Evolutionary conservation across 2,797 vertebrate genomes (phyloP), one percentile per base, ranked within the genome.

Genomic region (Holocentrus rufus): DNA sequence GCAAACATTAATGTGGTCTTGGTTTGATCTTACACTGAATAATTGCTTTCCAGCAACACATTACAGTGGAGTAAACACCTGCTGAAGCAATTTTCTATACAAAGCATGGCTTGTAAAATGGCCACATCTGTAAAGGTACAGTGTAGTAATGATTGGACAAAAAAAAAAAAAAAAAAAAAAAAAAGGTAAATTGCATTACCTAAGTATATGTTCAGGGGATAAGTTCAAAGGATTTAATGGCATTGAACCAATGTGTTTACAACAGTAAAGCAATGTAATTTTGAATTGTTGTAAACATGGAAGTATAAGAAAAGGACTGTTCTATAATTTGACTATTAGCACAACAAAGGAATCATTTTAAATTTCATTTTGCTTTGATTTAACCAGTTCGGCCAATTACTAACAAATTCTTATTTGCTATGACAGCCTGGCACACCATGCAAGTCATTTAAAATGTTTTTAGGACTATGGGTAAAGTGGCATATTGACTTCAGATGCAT

Each of bases 381-480:
- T 25, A 27, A 56, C 59, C 27, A 15, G 15, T 4, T 42, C 14
- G 9, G n/a, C 74, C n/a, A 61, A 10, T 63, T 30, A 11, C 23
- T 18, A 39, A 1, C n/a, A 57, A 15, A 58, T 72, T 0, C 1
- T 17, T 60, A 42, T 64, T 25, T 17, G 67, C 59, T 47, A 4
- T 47, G 3, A 39, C 55, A 56, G 56, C 22, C 22, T 0, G 25
- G 15, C 27, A 53, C 0, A 47, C 52, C 23, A 25, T 25, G 20
- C 52, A 25, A 20, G 22, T 6, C 36, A 6, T 2, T 39, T 8
- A 39, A 39, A 39, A 39, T 2, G 36, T 2, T 1, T 39, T 39
- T 39, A 27, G 9, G 13, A 27, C 30, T 69, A 69, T 50, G 39
- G 65, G 70, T 49, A 57, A 50, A 54, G 18, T 47, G 50, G 27